phyloP scores from a whole-genome alignment of 2,113 vertebrate genomes.

The Nothobranchius furzeri region DNA sequence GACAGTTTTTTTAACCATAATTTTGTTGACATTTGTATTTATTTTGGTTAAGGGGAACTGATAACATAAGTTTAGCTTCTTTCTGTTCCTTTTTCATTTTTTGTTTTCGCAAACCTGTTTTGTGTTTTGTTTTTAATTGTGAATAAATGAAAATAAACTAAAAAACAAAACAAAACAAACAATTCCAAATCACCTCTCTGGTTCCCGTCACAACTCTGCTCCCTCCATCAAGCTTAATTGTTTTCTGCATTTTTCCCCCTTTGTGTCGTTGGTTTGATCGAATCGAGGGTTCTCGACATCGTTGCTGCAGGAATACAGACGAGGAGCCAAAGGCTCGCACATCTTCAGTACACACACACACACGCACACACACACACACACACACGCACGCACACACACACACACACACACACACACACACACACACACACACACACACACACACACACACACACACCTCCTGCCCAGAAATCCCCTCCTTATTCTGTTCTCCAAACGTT shows the following conservation, averaged over 20 bases:
- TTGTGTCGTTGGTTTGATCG: constrained; percentile 51
- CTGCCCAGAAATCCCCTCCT: constrained; percentile 33
- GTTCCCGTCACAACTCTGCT: constrained; percentile 12
- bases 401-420: constrained; percentile 3
- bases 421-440: constrained; percentile 19
- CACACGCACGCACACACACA: constrained; percentile 6
- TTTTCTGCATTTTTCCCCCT: constrained; percentile 36
- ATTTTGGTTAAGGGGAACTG: too few relatives aligned
- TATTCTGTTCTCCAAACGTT: constrained; percentile 74
- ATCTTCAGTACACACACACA: constrained; percentile 12
- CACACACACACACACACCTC: constrained; percentile 19
- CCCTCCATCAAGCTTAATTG: constrained; percentile 59
- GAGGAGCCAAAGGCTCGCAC: constrained; percentile 46
- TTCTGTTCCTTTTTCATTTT: too few relatives aligned
- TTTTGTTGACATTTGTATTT: too few relatives aligned
- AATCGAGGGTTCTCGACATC: constrained; percentile 48
- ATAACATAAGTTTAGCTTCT: too few relatives aligned
- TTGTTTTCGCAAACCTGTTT: too few relatives aligned
- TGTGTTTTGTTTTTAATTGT: too few relatives aligned
- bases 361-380: constrained; percentile 12
- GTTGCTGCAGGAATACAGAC: constrained; percentile 49
- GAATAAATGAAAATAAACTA: too few relatives aligned
- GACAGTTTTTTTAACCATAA: too few relatives aligned
- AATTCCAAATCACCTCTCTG: constrained; percentile 25
- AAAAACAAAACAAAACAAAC: too few relatives aligned